Evolutionary conservation across 2,797 vertebrate species (phyloP), one percentile per base, ranked within the genome.

Genomic region (Limnodromus scolopaceus): DNA sequence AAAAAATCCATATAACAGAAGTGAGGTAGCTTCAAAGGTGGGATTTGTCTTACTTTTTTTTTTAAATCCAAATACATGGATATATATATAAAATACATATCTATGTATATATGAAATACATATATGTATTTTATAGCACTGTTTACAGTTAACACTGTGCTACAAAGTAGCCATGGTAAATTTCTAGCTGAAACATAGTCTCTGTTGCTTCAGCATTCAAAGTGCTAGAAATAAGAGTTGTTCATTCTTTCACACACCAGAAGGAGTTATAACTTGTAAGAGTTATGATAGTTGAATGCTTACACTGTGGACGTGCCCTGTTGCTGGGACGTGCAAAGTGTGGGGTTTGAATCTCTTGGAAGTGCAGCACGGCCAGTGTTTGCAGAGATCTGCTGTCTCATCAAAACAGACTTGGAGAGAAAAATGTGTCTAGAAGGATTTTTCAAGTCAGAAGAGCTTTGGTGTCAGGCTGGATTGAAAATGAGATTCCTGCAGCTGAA

Each of bases 381-480:
- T 8, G 6, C 54, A 41, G 68, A 63, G 46, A n/a, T 86, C 54
- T 89, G 22, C 74, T 74, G n/a, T 58, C 46, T 82, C 38, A 79
- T 82, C 43, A 19, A 30, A 91, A 58, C 36, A n/a, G 39, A 18
- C n/a, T 64, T 43, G 60, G 43, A 91, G 58, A 72, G 24, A 78
- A 68, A 60, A 76, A 69, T 11, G 63, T 72, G 10, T 30, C 36
- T 18, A 11, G 45, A 14, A 68, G 45, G 39, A 10, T 68, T 91
- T 93, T 85, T 60, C 13, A 77, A 84, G 43, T 83, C 32, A 38
- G 61, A 51, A 64, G 66, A 78, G 46, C 57, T 81, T 58, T 78
- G 38, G 13, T 41, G 28, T 66, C 34, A 70, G 57, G 32, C 38
- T 68, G 45, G 74, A 12, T 7, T 53, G 69, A 64, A 53, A 88